phyloP scores from a whole-genome alignment of 2,113 vertebrate species.

The Pterophyllum scalare region DNA sequence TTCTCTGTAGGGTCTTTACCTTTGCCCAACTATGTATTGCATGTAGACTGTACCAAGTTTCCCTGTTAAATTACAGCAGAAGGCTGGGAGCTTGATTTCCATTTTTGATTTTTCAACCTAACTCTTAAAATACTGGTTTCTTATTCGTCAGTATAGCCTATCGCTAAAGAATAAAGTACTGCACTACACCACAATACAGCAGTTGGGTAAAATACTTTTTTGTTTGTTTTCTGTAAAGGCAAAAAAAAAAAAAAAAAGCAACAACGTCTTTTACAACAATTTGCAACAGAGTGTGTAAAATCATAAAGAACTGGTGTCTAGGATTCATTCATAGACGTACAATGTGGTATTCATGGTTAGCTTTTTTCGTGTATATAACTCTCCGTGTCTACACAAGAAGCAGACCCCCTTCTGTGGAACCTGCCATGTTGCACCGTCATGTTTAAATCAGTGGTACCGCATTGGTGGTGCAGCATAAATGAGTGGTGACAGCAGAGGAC shows the following conservation, averaged over 20 bases:
- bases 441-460: not conserved
- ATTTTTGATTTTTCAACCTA: not conserved
- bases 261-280: not conserved
- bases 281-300: not conserved
- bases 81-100: not conserved
- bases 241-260: not conserved
- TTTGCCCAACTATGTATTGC: not conserved
- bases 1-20: not conserved
- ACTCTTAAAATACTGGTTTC: not conserved
- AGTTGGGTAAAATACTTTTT: not conserved
- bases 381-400: not conserved
- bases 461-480: too few relatives aligned
- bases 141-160: not conserved
- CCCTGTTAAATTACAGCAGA: not conserved
- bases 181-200: not conserved
- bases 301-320: fast-evolving
- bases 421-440: not conserved
- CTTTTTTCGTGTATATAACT: not conserved
- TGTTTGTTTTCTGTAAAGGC: not conserved
- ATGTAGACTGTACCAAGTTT: not conserved
- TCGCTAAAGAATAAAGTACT: not conserved
- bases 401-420: not conserved
- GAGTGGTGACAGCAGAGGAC: too few relatives aligned
- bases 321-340: not conserved
- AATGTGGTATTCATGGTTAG: not conserved